Evolutionary conservation across 2,888 invertebrate species (phyloP).

Genomic region (Mongoloraphidia duomilia): DNA sequence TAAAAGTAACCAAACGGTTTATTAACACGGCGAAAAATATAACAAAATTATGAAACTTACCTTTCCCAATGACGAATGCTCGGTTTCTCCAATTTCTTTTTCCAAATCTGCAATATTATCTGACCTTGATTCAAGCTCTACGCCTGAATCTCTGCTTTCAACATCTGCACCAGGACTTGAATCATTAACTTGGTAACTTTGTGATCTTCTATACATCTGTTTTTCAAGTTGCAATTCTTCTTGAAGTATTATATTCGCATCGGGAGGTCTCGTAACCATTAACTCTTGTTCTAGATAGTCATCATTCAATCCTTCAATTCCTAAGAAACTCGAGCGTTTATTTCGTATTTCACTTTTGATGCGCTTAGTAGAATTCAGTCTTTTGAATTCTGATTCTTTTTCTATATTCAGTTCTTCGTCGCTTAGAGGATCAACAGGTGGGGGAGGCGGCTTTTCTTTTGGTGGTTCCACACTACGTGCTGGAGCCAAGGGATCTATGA

Average conservation of each 20-base stretch:
- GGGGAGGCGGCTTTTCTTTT: conserved; percentile 74
- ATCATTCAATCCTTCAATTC: conserved; percentile 59
- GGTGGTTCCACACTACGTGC: conserved; percentile 19
- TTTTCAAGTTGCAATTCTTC: conserved; percentile 66
- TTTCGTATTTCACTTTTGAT: conserved; percentile 75
- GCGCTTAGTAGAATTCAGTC: conserved; percentile 68
- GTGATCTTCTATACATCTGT: conserved; percentile 48
- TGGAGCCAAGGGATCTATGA: conserved; percentile 14
- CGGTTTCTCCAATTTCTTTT: conserved; percentile 26
- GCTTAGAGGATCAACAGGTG: conserved; percentile 41
- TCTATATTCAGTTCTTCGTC: conserved; percentile 30
- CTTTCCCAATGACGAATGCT: conserved; percentile 38
- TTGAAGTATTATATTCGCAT: conserved; percentile 66
- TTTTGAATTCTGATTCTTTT: conserved; percentile 34
- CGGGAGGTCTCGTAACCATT: conserved; percentile 49
- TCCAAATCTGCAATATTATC: conserved; percentile 7
- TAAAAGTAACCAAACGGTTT: not conserved
- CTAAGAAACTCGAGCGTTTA: conserved; percentile 73
- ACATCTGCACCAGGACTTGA: conserved; percentile 28
- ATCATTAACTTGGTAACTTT: not conserved
- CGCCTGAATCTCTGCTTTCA: conserved; percentile 66
- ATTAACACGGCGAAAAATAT: not conserved
- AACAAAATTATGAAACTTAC: not conserved
- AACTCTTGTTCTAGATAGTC: conserved; percentile 56
- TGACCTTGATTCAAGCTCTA: conserved; percentile 43